Percentiles rank a stretch among this genome's conserved stretches.
phyloP scores from a whole-genome alignment of 2,888 invertebrate genomes.

The Leptura quadrifasciata region DNA sequence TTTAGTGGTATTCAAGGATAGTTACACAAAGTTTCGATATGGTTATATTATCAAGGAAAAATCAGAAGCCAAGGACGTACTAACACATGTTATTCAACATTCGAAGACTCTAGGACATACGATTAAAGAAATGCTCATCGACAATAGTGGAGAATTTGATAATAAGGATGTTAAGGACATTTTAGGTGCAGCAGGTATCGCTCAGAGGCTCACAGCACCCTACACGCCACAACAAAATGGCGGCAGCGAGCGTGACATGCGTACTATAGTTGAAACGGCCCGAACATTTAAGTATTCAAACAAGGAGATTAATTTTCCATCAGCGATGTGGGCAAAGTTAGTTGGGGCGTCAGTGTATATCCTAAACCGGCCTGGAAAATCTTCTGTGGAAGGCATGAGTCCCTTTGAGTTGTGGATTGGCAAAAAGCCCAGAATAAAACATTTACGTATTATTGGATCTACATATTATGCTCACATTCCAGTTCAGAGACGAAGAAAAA shows the following conservation, averaged over 20 bases:
- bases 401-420: no score
- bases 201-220: neutral
- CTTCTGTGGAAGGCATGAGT: no score
- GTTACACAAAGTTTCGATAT: no score
- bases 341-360: no score
- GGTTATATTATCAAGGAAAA: no score
- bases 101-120: neutral
- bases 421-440: no score
- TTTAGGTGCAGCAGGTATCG: slow-evolving; percentile 52
- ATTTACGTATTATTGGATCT: no score
- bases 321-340: no score
- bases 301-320: neutral
- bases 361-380: no score
- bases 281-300: neutral
- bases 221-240: neutral
- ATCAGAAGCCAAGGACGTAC: no score
- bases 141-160: slow-evolving; percentile 64
- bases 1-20: neutral
- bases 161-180: slow-evolving; percentile 58
- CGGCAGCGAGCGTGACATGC: neutral
- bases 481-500: no score
- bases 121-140: slow-evolving; percentile 38
- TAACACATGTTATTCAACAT: neutral
- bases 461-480: no score
- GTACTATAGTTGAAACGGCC: neutral